phyloP scores from a whole-genome alignment of 2,888 invertebrate genomes.

The Scaptomyza polygonia region DNA sequence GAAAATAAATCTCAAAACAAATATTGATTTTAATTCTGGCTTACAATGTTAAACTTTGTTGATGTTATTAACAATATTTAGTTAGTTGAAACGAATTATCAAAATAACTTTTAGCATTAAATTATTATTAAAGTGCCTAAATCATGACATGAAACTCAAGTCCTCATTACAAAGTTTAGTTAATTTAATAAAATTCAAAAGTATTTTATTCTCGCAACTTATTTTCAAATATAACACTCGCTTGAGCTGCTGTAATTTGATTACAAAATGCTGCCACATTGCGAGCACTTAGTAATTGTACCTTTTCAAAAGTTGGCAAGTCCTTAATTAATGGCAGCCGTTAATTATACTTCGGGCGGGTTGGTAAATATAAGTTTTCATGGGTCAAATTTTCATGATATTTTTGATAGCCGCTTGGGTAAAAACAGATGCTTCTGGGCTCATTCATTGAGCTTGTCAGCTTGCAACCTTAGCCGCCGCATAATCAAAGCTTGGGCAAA shows the following conservation, averaged over 20 bases:
- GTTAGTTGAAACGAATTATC: too few relatives aligned
- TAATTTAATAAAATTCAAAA: too few relatives aligned
- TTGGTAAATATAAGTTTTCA: conserved; percentile 2
- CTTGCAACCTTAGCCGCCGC: conserved; percentile 16
- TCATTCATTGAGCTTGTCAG: conserved; percentile 10
- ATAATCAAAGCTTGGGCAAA: conserved; percentile 31
- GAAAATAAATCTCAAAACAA: too few relatives aligned
- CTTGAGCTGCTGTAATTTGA: background rate
- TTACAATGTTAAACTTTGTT: too few relatives aligned
- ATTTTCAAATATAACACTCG: too few relatives aligned
- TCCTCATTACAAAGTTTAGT: too few relatives aligned
- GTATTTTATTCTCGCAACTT: too few relatives aligned
- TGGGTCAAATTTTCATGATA: conserved; percentile 20
- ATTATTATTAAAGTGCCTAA: too few relatives aligned
- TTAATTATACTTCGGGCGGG: conserved; percentile 47
- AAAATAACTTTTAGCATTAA: too few relatives aligned
- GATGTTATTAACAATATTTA: too few relatives aligned
- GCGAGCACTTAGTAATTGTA: conserved; percentile 13
- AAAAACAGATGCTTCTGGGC: background rate
- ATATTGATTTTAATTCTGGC: too few relatives aligned
- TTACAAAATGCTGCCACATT: background rate
- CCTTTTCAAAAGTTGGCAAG: conserved; percentile 1
- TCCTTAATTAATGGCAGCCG: conserved; percentile 36
- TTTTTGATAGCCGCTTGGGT: conserved; percentile 3
- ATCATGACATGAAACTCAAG: too few relatives aligned